These are phyloP conservation scores for Limnothrissa miodon DNA, from an alignment of 2,113 vertebrate species.

Conservation along the genomic window DNA sequence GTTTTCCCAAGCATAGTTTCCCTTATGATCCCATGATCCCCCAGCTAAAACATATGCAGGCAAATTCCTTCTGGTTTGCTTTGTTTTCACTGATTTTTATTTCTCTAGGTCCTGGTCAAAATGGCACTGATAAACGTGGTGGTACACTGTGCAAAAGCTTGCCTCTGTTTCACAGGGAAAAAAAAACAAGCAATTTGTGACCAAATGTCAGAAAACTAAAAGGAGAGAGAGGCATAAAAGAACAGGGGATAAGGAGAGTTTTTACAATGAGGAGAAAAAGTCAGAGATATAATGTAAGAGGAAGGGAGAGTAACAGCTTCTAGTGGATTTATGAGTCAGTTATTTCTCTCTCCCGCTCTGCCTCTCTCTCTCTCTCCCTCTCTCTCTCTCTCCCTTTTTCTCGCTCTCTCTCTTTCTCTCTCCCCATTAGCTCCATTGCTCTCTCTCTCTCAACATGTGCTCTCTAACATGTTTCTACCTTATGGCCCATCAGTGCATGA, in stretches of 20 bases:
- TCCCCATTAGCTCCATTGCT: no score
- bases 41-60: neutral
- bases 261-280: no score
- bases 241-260: no score
- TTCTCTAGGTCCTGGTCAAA: neutral
- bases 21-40: no score
- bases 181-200: no score
- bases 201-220: no score
- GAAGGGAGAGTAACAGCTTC: neutral
- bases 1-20: no score
- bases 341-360: neutral
- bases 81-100: neutral
- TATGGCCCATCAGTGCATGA: neutral
- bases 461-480: neutral
- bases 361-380: neutral
- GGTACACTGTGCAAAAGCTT: no score
- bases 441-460: neutral
- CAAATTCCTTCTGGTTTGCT: neutral
- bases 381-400: neutral
- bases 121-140: no score
- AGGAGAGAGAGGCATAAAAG: no score
- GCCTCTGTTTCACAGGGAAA: no score
- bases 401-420: no score
- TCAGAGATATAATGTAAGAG: neutral
- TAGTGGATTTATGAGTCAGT: neutral